phyloP scores from a whole-genome alignment of 2,113 vertebrate species.

The Centropus bengalensis region DNA sequence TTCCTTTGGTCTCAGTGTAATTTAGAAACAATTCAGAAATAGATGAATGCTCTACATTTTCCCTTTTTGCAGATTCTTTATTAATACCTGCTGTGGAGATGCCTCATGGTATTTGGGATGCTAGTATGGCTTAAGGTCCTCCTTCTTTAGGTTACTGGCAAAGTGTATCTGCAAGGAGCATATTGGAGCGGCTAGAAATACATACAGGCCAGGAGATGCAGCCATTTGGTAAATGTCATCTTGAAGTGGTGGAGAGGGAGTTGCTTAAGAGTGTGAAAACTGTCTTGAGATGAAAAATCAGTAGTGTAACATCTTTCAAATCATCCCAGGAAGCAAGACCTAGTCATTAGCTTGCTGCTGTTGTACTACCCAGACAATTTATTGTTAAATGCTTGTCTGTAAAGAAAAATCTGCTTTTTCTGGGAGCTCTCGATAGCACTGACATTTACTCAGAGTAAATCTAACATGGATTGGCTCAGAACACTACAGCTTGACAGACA shows the following conservation, averaged over 20 bases:
- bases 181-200: not conserved
- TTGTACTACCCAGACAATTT: constrained; percentile 71
- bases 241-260: not conserved
- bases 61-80: not conserved
- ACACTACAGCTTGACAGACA: constrained; percentile 72
- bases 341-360: constrained; percentile 72
- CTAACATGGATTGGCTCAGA: constrained; percentile 71
- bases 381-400: constrained; percentile 75
- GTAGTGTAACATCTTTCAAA: not conserved
- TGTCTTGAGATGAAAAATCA: constrained; percentile 24
- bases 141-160: not conserved
- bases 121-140: not conserved
- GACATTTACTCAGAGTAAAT: constrained; percentile 83
- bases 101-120: not conserved
- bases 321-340: constrained; percentile 18
- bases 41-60: not conserved
- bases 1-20: not conserved
- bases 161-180: not conserved
- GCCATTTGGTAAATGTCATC: not conserved
- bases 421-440: constrained; percentile 70
- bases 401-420: constrained; percentile 71
- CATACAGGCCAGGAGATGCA: not conserved
- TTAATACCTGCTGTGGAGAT: not conserved
- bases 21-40: not conserved
- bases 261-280: not conserved